Conservation (phyloP, 2,888 invertebrate genomes). For the Sarcophaga subvicina region DNA sequence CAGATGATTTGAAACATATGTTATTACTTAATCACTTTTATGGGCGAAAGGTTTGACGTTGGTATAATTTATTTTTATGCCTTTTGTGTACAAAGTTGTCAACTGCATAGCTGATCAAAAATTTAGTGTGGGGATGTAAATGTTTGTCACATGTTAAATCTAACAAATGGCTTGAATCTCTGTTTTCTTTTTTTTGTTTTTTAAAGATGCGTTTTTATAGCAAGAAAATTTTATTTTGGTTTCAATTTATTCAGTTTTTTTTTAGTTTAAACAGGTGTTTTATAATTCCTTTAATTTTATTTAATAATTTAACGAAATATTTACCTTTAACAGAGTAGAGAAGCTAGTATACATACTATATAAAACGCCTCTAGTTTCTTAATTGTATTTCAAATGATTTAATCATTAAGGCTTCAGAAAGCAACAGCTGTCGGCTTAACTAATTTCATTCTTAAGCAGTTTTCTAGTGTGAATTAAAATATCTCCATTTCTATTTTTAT, state of each 20-base stretch:
- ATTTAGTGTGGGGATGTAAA: background rate
- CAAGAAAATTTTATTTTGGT: no score
- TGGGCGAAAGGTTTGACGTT: slow-evolving; percentile 15
- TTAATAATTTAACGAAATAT: no score
- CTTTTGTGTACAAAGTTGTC: slow-evolving; percentile 33
- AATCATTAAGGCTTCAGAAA: background rate
- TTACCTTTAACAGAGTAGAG: no score
- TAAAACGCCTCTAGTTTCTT: background rate
- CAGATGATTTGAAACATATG: slow-evolving; percentile 32
- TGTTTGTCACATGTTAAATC: slow-evolving; percentile 9
- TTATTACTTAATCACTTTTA: slow-evolving; percentile 46
- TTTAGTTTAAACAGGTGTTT: slow-evolving; percentile 43
- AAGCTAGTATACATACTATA: background rate
- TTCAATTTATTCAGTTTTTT: background rate
- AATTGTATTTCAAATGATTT: background rate
- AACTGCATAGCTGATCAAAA: background rate
- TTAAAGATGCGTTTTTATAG: slow-evolving; percentile 16
- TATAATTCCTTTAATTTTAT: background rate
- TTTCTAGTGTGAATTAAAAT: background rate
- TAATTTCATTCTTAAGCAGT: background rate
- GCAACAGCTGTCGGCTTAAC: background rate
- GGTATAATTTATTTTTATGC: background rate
- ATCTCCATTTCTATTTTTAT: background rate
- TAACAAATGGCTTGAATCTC: slow-evolving; percentile 37
- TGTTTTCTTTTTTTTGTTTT: slow-evolving; percentile 18